Conservation (phyloP, 1,140 invertebrate species). For the Apis dorsata region DNA sequence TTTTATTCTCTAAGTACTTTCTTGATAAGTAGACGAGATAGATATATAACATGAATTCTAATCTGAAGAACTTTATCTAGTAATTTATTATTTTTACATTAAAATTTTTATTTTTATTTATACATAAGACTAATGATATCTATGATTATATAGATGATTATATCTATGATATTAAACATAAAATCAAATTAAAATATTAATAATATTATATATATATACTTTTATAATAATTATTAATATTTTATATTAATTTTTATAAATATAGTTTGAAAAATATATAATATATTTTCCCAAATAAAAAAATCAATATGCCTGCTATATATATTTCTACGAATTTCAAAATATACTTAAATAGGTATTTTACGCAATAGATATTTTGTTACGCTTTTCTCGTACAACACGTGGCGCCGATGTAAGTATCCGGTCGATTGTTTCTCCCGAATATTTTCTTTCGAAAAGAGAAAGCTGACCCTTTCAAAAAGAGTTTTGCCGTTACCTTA, state of each 20-base stretch:
- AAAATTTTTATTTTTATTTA: too few species aligned
- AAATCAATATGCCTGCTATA: not conserved
- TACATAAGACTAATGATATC: too few species aligned
- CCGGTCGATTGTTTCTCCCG: conserved; percentile 35
- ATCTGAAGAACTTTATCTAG: not conserved
- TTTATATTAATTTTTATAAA: not conserved
- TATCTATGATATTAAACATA: too few species aligned
- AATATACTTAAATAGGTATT: not conserved
- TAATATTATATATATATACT: not conserved
- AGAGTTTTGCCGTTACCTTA: conserved; percentile 48
- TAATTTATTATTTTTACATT: too few species aligned
- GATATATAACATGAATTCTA: not conserved
- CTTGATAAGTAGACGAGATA: not conserved
- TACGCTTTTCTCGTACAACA: conserved; percentile 3
- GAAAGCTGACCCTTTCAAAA: conserved; percentile 53
- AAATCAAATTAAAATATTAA: not conserved
- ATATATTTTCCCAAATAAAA: not conserved
- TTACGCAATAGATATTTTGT: conserved; percentile 12
- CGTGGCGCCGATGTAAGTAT: not conserved
- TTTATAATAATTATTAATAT: not conserved
- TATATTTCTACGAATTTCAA: not conserved
- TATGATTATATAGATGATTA: too few species aligned
- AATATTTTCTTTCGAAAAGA: conserved; percentile 44
- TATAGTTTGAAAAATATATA: not conserved
- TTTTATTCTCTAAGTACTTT: conserved; percentile 1